Base-by-base conservation (phyloP, 2,797 vertebrate genomes). In the Rousettus madagascariensis region DNA sequence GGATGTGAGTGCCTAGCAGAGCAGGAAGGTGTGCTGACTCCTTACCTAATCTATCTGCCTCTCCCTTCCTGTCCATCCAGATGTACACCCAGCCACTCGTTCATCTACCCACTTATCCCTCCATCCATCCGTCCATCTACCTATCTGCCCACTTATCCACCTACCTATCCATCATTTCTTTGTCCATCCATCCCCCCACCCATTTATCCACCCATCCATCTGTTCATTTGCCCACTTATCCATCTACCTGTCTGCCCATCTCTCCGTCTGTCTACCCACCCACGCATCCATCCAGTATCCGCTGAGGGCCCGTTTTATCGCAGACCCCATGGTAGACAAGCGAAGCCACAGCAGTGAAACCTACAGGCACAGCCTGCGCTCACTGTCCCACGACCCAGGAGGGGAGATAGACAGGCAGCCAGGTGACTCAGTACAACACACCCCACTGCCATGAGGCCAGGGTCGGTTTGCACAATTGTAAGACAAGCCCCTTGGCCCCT, bases 51-150 rank as follows among this genome's bases (percentile, higher is more conserved):
- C 66, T 26, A 38, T 38, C 49, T 16, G 49, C 49, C 15, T 22
- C 22, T 13, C 55, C 30, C 51, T 74, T 28, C 36, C 13, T 26
- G 6, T 43, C 36, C 8, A 49, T 16, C 49, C 49, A 49, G 5
- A 49, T 49, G 49, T 3, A 38, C 6, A 74, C 24, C 63, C 51
- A 30, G 0, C 36, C 36, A 6, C 16, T 68, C 15, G n/a, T 17
- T 9, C 28, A 2, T 6, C 43, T 19, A 2, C 0, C n/a, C 1
- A 17, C 11, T 10, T 49, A 59, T 20, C 38, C 16, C 4, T 24
- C 43, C 10, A 20, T 5, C 49, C 16, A 6, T 24, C 43, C 10
- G 15, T 5, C 63, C 6, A 74, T 17, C 72, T 38, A 36, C 10
- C 16, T 13, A 33, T 0, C 1, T 28, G 16, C 2, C 30, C 36